Evolutionary conservation across 2,797 vertebrate genomes (phyloP), one percentile per base, ranked within the genome.

Genomic region (Rhinichthys osculus): DNA sequence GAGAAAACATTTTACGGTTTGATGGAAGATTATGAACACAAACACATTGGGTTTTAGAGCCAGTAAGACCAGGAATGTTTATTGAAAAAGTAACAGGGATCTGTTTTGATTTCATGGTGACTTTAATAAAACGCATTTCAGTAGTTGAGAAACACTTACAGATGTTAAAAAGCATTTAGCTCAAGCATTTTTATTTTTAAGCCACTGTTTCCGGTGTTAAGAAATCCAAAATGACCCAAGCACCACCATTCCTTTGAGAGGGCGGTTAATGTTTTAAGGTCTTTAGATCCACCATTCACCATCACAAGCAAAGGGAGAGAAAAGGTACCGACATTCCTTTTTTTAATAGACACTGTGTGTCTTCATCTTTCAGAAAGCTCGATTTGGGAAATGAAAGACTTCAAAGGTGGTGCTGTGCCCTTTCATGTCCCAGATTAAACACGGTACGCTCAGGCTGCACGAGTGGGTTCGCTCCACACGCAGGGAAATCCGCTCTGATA

Each of bases 371-470:
- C 69, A 62, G 76, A 88, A 88, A 70, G 87, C 86, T 83, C 38
- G 78, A 78, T 88, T 90, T 86, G 80, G 86, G 72, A 89, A 90
- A 90, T 88, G 85, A 90, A 87, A 89, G 90, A 89, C 90, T 89
- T 91, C 90, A 91, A 90, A 91, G 89, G 73, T 69, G 47, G 54
- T 59, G 64, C 62, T 81, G 86, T 87, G 59, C 79, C 87, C 88
- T 90, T 90, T 91, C 87, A 91, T 90, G 89, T 90, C 79, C 85
- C 82, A 85, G 84, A 79, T 89, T 79, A 80, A 89, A 79, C 82
- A 13, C 35, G 66, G 78, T 73, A 74, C 3, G 50, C 86, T 77
- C 27, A 50, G 80, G 10, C 69, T 42, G 81, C 57, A 84, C 1
- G 66, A 86, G 73, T 81, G n/a, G 76, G 71, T 38, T 35, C 69